phyloP scores from a whole-genome alignment of 2,888 invertebrate species.

The Junonia oenone region DNA sequence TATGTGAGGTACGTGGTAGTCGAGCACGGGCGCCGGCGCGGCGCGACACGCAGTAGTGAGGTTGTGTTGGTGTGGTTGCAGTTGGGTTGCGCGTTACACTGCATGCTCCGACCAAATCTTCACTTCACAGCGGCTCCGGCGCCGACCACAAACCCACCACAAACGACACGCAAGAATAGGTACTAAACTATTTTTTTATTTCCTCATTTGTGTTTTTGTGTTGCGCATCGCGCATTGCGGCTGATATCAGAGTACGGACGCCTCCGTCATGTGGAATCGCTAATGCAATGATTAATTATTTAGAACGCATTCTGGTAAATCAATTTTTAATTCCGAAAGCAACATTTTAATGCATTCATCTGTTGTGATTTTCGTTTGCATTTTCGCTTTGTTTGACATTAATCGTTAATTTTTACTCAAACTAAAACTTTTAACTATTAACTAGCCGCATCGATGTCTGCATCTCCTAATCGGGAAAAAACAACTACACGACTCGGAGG shows the following conservation, averaged over 20 bases:
- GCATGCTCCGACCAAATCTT: constrained; percentile 88
- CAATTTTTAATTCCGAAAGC: constrained; percentile 52
- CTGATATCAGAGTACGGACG: constrained; percentile 57
- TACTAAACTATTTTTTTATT: constrained; percentile 74
- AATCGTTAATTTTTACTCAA: constrained; percentile 50
- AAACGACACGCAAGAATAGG: constrained; percentile 79
- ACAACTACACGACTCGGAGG: constrained; percentile 5
- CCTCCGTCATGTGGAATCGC: constrained; percentile 61
- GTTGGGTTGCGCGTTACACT: constrained; percentile 94
- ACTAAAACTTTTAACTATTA: constrained; percentile 62
- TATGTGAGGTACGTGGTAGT: constrained; percentile 24
- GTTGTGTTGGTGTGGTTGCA: constrained; percentile 86
- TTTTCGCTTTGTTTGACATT: constrained; percentile 62
- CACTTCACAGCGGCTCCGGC: constrained; percentile 79
- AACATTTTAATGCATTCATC: constrained; percentile 75
- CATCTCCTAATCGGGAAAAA: constrained; percentile 23
- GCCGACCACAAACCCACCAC: constrained; percentile 77
- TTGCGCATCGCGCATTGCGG: constrained; percentile 74
- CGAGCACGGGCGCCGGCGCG: constrained; percentile 22
- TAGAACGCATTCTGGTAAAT: constrained; percentile 62
- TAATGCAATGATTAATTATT: constrained; percentile 48
- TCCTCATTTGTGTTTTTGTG: constrained; percentile 75
- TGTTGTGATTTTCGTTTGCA: constrained; percentile 65
- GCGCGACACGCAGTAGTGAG: constrained; percentile 60
- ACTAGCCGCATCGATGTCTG: constrained; percentile 54